Conservation (phyloP, 1,140 invertebrate genomes). For the Pseudomyrmex pallidus region DNA sequence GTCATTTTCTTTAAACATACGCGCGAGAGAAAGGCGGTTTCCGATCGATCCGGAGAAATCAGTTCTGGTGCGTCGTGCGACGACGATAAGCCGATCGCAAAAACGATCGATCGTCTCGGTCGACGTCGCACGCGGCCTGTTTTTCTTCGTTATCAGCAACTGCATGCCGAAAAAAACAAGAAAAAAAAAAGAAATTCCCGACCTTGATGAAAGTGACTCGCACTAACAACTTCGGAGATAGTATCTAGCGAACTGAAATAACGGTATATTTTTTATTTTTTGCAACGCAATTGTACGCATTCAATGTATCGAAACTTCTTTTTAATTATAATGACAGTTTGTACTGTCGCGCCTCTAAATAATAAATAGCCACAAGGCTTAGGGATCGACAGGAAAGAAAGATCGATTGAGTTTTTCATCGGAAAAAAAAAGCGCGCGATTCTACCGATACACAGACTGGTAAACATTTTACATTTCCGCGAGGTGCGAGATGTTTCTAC, state of each 20-base stretch:
- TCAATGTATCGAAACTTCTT: not conserved
- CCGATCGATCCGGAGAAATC: conserved; percentile 60
- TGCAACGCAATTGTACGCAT: not conserved
- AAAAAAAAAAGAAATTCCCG: conserved; percentile 58
- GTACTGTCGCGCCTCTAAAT: not conserved
- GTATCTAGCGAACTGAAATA: conserved; percentile 4
- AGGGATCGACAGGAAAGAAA: not conserved
- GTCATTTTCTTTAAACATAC: not conserved
- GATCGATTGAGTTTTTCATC: conserved; percentile 1
- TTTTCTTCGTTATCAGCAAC: conserved; percentile 64
- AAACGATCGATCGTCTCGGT: conserved; percentile 52
- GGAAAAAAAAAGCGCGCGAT: conserved; percentile 13
- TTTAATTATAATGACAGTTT: not conserved
- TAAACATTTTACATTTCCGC: conserved; percentile 28
- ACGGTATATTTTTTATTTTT: not conserved
- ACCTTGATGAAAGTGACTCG: conserved; percentile 66
- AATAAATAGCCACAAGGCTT: not conserved
- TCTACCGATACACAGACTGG: not conserved
- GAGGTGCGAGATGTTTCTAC: conserved; percentile 44
- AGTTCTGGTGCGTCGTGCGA: conserved; percentile 22
- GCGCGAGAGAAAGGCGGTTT: conserved; percentile 31
- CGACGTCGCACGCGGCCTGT: conserved; percentile 24
- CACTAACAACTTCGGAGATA: conserved; percentile 8
- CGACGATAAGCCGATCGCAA: conserved; percentile 20
- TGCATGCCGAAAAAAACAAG: conserved; percentile 40